Base-by-base conservation (phyloP, 2,888 invertebrate species). In the Perizoma flavofasciatum region DNA sequence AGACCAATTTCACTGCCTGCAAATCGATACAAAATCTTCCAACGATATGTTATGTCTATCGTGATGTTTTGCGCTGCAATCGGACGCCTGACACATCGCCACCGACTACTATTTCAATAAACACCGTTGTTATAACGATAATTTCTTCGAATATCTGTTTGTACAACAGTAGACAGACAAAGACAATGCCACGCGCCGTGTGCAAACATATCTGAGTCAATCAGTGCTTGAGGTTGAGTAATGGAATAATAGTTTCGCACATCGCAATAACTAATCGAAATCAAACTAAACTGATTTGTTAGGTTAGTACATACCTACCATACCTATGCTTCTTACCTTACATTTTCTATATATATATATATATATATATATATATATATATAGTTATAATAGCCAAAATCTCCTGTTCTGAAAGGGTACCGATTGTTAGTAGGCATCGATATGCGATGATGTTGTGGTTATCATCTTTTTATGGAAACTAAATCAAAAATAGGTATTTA, bases 181-280 rank as follows among this genome's bases (percentile, higher is more conserved):
- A 79, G 86, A 80, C 84, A 82, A 84, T 85, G 91, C 83, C 90
- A 90, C 91, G 91, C 87, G 91, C 87, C 87, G 72, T 69, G 70
- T 72, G 73, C 77, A 90, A 91, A 90, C 89, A 90, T 65, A 68
- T 59, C 73, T 86, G 84, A 86, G 53, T 61, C 55, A 45, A 65
- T 57, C 64, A 60, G 52, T 65, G 52, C 55, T 58, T 53, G 59
- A 68, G 68, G 67, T 56, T 54, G 55, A 51, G 46, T 61, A 49
- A 58, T 62, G 40, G 47, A 48, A 50, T 61, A 22, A 2, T 22
- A 50, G 39, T 54, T 50, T 50, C 32, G 54, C 57, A 46, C 52
- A 54, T 54, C 46, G 54, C 49, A 49, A 10, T 45, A n/a, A 22
- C 22, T 22, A 22, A 57, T 57, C 47, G 35, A 54, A 49, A 45